phyloP scores from a whole-genome alignment of 2,888 invertebrate species.

The Rotaria macrura region DNA sequence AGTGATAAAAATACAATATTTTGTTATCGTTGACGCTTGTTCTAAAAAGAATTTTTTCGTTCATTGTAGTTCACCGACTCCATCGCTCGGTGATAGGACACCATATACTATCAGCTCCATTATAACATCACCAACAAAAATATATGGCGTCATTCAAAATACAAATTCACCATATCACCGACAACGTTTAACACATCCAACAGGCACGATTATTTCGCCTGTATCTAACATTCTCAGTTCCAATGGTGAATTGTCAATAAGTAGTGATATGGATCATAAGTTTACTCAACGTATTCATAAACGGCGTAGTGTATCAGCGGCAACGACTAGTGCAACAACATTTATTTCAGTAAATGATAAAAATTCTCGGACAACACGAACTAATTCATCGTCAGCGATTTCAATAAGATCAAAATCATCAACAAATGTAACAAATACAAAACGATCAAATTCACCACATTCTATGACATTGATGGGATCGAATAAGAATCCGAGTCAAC shows the following conservation, averaged over 20 bases:
- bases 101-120: conserved; percentile 12
- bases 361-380: not conserved
- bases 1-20: not conserved
- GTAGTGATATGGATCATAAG: not conserved
- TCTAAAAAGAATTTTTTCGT: not conserved
- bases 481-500: not conserved
- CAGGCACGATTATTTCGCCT: not conserved
- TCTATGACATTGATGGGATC: not conserved
- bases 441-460: conserved; percentile 9
- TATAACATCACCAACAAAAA: not conserved
- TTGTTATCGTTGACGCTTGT: no score
- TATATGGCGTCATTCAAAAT: no score
- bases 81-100: not conserved
- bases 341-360: not conserved
- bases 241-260: not conserved
- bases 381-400: not conserved
- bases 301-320: conserved; percentile 15
- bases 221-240: not conserved
- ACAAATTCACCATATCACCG: not conserved
- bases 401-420: not conserved
- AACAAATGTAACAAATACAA: not conserved
- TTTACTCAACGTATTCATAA: not conserved
- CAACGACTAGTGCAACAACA: not conserved
- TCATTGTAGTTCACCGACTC: not conserved
- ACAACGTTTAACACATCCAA: not conserved